Percentiles rank a stretch among this genome's conserved stretches.
Conservation (phyloP, 1,140 invertebrate species). For the Macrosteles quadrilineatus region DNA sequence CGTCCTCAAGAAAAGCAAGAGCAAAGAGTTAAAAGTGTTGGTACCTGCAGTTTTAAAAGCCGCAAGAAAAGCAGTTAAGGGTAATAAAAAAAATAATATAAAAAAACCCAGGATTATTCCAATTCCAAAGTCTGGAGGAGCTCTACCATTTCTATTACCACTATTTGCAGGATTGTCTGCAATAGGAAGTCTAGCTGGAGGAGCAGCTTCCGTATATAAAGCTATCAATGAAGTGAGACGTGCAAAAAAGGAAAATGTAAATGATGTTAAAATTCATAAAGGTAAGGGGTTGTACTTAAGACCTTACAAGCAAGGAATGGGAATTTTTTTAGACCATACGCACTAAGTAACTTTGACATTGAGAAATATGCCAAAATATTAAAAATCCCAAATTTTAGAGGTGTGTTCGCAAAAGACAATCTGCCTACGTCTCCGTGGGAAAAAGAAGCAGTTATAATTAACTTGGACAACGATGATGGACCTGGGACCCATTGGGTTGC, state of each 20-base stretch:
- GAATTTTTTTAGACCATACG: background rate
- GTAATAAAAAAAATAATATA: background rate
- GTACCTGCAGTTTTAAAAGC: no score
- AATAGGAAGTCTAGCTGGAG: background rate
- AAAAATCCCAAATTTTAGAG: slow-evolving; percentile 32
- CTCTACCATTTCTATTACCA: background rate
- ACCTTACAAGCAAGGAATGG: background rate
- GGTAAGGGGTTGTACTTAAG: slow-evolving; percentile 27
- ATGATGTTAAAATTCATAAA: background rate
- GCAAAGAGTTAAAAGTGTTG: no score
- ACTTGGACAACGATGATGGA: slow-evolving; percentile 41
- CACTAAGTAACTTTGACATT: slow-evolving; percentile 20
- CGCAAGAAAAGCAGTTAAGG: no score
- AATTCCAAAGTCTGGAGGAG: background rate
- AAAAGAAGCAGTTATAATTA: slow-evolving; percentile 44
- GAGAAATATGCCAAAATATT: slow-evolving; percentile 6
- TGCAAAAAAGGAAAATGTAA: background rate
- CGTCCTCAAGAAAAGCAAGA: no score
- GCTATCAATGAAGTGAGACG: background rate
- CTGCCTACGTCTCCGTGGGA: slow-evolving; percentile 35
- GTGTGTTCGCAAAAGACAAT: slow-evolving; percentile 33
- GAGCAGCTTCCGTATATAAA: background rate
- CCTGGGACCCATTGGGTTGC: slow-evolving; percentile 47
- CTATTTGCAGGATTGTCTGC: background rate
- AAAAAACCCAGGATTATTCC: no score